Conservation (phyloP, 2,888 invertebrate species). For the Drosophila nr. perissopoda region DNA sequence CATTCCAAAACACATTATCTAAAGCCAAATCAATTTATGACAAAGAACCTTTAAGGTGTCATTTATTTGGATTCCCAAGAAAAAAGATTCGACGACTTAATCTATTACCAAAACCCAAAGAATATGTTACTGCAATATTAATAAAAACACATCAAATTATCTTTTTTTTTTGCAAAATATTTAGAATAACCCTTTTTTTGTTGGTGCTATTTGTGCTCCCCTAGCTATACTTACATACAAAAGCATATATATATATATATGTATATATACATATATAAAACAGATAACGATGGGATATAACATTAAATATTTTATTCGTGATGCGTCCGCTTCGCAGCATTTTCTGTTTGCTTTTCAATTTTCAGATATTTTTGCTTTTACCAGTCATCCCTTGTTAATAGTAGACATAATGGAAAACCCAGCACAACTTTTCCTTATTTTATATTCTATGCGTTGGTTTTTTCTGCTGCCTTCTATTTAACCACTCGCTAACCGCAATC, state of each 20-base stretch:
- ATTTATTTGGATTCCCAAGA: background rate
- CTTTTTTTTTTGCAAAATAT: no score
- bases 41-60: background rate
- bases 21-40: background rate
- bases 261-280: background rate
- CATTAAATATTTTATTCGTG: slow-evolving; percentile 15
- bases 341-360: slow-evolving; percentile 15
- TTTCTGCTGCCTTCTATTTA: slow-evolving; percentile 14
- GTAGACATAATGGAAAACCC: slow-evolving; percentile 10
- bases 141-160: background rate
- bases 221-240: background rate
- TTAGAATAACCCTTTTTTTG: no score
- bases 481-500: slow-evolving; percentile 29
- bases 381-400: slow-evolving; percentile 13
- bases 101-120: background rate
- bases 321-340: slow-evolving; percentile 7
- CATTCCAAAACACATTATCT: background rate
- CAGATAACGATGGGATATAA: slow-evolving; percentile 13
- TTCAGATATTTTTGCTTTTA: slow-evolving; percentile 33
- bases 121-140: background rate
- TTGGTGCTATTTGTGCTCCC: no score
- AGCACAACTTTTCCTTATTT: slow-evolving; percentile 22
- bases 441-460: slow-evolving; percentile 8
- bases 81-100: background rate
- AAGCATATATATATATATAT: background rate